These are phyloP conservation scores for Syngnathoides biaculeatus DNA, from an alignment of 2,113 vertebrate genomes.

Conservation along the genomic window DNA sequence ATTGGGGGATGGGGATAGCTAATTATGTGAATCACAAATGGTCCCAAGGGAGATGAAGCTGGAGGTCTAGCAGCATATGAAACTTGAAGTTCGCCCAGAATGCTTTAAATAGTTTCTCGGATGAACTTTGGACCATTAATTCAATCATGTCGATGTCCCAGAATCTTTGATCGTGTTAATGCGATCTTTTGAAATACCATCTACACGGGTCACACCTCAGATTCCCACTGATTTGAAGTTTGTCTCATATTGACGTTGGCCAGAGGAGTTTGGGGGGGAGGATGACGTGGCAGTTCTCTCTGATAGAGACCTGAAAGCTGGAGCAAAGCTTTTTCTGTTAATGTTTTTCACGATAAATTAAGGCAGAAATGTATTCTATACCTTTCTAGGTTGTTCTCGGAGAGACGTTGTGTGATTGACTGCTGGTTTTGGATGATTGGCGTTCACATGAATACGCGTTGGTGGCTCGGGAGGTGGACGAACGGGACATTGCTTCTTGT, in stretches of 20 bases:
- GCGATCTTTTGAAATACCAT: too few species aligned
- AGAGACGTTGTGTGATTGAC: too few species aligned
- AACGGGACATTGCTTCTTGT: constrained; percentile 6
- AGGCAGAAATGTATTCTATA: neutral
- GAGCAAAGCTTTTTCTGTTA: neutral
- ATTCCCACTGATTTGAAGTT: neutral
- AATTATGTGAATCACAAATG: too few species aligned
- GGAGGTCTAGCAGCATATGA: too few species aligned
- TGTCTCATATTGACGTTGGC: fast-evolving
- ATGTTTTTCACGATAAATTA: neutral
- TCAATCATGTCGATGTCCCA: too few species aligned
- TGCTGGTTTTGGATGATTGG: too few species aligned
- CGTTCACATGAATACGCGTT: neutral
- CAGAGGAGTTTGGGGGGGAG: neutral
- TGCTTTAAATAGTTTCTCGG: too few species aligned
- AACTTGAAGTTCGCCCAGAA: too few species aligned
- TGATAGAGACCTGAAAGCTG: constrained; percentile 12
- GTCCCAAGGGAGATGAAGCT: too few species aligned
- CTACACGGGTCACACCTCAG: constrained; percentile 9
- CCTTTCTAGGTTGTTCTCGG: constrained; percentile 3
- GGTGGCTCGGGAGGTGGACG: constrained; percentile 6
- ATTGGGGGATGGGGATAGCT: too few species aligned
- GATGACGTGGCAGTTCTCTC: neutral
- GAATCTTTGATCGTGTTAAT: too few species aligned
- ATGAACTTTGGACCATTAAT: too few species aligned